A percentile compares a stretch with the other conserved stretches of the same genome.
Evolutionary conservation across 2,113 vertebrate genomes (phyloP).

Genomic region (Dasyurus viverrinus): DNA sequence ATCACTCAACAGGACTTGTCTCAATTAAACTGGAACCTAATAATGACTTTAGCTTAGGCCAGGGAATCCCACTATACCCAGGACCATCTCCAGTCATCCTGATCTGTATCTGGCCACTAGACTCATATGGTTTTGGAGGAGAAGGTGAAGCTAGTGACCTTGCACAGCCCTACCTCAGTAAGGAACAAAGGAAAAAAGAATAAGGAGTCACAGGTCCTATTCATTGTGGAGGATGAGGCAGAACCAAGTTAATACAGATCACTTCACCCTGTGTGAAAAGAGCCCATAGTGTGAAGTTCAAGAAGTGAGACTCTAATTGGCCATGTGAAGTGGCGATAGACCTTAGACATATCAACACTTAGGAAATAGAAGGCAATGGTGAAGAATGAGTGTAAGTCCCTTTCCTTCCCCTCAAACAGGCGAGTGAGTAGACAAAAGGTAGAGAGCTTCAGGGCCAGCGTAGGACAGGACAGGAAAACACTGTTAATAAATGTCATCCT

Average conservation of each 20-base stretch:
- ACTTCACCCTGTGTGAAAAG: not conserved
- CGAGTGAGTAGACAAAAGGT: not conserved
- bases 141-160: too few relatives aligned
- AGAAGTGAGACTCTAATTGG: not conserved
- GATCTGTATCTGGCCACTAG: too few relatives aligned
- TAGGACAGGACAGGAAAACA: not conserved
- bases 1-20: too few relatives aligned
- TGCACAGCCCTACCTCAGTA: not conserved
- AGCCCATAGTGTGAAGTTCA: not conserved
- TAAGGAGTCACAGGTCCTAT: not conserved
- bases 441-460: not conserved
- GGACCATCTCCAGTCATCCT: too few relatives aligned
- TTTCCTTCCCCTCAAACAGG: not conserved
- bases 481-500: not conserved
- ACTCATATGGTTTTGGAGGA: too few relatives aligned
- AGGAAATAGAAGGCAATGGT: not conserved
- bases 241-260: not conserved
- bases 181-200: not conserved
- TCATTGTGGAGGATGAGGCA: not conserved
- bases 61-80: too few relatives aligned
- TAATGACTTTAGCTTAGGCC: too few relatives aligned
- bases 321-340: not conserved
- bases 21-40: too few relatives aligned
- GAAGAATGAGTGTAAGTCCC: not conserved
- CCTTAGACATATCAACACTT: not conserved